Evolutionary conservation across 2,888 invertebrate genomes (phyloP), one percentile per base, ranked within the genome.

Genomic region (Leptopilina syphax): DNA sequence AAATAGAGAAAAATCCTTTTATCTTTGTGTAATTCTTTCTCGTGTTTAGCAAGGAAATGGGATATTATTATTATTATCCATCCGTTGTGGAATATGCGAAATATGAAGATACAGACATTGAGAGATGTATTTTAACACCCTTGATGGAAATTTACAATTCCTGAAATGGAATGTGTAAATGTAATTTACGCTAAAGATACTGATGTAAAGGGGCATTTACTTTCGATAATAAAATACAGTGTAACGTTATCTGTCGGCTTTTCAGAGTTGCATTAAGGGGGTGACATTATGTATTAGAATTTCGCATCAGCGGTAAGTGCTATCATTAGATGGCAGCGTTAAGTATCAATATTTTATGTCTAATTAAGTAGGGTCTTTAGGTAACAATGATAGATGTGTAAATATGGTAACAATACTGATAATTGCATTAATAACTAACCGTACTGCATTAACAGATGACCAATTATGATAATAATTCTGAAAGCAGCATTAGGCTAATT

Each of bases 261-360:
- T n/a, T 18, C 24, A 63, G 24, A 63, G 63, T 24, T 24, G 24
- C 63, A 63, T 63, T 24, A 63, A 63, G 60, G 63, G 18, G 18
- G 1, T 63, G 63, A 63, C 63, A 63, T 63, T 24, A 63, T 63
- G 18, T 63, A 63, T 63, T 63, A 63, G 63, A 24, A 63, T 60
- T 60, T 60, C 63, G 24, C 24, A 24, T 24, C 63, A 50, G 50
- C 50, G 50, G 13, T 63, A 63, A 63, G 63, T 63, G 63, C 63
- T 60, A 63, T 63, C 63, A 63, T 63, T 63, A 63, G 63, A 63
- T 63, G 24, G 18, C 24, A 63, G 8, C 63, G 4, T 18, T 63
- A 63, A 63, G 63, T 63, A 18, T 63, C 63, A 63, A 63, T 63
- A 24, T 63, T 63, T 18, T 8, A 63, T 63, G 63, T 7, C 24